These are phyloP conservation scores for Leucoraja erinaceus DNA, from an alignment of 2,113 vertebrate genomes.

Conservation along the genomic window DNA sequence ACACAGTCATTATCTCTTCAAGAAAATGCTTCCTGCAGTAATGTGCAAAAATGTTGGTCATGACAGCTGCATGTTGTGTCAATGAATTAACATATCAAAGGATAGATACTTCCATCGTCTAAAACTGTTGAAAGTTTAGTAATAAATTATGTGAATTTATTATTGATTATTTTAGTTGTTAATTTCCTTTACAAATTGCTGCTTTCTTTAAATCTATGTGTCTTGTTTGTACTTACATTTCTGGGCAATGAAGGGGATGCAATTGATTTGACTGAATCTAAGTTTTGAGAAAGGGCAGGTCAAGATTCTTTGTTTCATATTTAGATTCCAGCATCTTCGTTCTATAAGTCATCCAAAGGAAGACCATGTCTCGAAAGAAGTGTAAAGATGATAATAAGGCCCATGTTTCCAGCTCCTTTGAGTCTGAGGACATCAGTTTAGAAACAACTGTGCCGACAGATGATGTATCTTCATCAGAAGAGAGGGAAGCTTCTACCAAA, in stretches of 20 bases:
- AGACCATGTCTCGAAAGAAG: constrained; percentile 72
- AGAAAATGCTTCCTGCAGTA: background rate
- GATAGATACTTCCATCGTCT: background rate
- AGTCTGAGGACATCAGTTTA: constrained; percentile 91
- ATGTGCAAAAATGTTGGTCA: background rate
- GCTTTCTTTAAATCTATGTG: background rate
- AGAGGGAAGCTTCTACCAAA: constrained; percentile 64
- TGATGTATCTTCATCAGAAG: constrained; percentile 89
- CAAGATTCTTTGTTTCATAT: background rate
- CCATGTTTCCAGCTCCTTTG: constrained; percentile 85
- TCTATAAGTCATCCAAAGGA: background rate
- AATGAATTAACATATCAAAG: background rate
- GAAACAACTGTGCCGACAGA: constrained; percentile 89
- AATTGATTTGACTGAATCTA: background rate
- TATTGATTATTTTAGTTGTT: background rate
- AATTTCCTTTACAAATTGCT: background rate
- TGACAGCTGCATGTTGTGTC: background rate
- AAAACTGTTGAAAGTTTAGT: background rate
- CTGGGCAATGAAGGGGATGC: background rate
- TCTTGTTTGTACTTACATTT: background rate
- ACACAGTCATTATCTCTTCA: background rate
- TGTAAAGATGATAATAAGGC: constrained; percentile 55
- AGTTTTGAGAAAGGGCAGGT: background rate
- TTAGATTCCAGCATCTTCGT: background rate
- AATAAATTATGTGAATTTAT: background rate